Evolutionary conservation across 2,113 vertebrate species (phyloP), one percentile per base, ranked within the genome.

Genomic region (Gopherus flavomarginatus): DNA sequence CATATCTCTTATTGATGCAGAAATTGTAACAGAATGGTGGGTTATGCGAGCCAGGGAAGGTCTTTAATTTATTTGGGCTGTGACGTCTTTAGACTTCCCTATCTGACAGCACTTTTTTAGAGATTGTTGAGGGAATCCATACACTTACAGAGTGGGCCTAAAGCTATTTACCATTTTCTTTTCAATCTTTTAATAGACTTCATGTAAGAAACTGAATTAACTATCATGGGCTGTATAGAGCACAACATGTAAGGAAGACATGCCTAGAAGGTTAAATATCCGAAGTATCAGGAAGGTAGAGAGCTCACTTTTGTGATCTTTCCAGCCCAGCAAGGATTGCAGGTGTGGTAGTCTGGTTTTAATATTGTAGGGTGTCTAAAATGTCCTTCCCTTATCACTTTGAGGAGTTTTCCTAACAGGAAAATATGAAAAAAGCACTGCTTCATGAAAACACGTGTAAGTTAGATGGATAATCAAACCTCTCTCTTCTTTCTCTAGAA

Each of bases 321-420:
- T 87, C 24, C 54, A 38, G 42, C 81, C 49, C 38, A 65, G n/a
- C 95, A 57, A 83, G 93, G 85, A 11, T 95, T 91, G 54, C 54
- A 24, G 22, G 8, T 92, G n/a, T 52, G 24, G 1, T 57, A 92
- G 11, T 69, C 1, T 0, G 13, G 35, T 27, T 59, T 96, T 90
- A 88, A 92, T 95, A 92, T 90, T 65, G n/a, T 26, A 26, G n/a
- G 62, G 21, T 75, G 53, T 85, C 38, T 91, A n/a, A 53, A 86
- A 22, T 44, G 89, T 8, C 35, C 27, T 1, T 1, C 31, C 86
- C 17, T 81, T 83, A 56, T 56, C 22, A 56, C 54, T 56, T 24
- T 0, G 4, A 78, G 42, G 52, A 49, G 5, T 90, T 90, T 83
- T 88, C 3, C 0, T 49, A 92, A 69, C 72, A 88, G 83, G 89